Base-by-base conservation (phyloP, 2,113 vertebrate genomes). In the Hipposideros armiger region DNA sequence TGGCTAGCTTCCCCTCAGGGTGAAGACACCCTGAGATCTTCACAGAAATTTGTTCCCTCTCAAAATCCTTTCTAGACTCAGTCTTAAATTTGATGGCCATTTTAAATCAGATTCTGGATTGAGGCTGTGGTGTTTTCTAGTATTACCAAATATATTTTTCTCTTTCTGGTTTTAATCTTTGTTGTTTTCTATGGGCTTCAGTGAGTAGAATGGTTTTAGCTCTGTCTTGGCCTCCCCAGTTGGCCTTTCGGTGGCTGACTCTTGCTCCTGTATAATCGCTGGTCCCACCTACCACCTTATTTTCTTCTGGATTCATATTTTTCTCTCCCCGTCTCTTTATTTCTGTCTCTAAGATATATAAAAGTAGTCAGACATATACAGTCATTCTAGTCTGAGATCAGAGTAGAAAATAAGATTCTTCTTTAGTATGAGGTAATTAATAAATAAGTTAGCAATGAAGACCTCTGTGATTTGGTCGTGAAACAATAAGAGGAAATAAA, bases 401-500 rank as follows among this genome's bases (percentile, higher is more conserved):
- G 67, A 94, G 67, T 52, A 91, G 72, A 89, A 93, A 95, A 42
- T 80, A 22, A 58, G 7, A 86, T 72, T 91, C 60, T 82, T 84
- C 7, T 64, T 91, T 58, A 69, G 15, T 56, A 32, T 91, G 36
- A 92, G 16, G 11, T 82, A 62, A 86, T 52, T 81, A 78, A 77
- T 86, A 93, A 91, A 50, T 84, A 88, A 15, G 10, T 91, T 91
- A 80, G 45, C 56, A 87, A 66, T 70, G 74, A 91, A 93, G n/a
- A 76, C 62, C 69, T 87, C 28, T 86, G 70, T 66, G 90, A 73
- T 91, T 95, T 91, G 28, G 36, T 76, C n/a, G 26, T 74, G 47
- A 93, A 93, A 95, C 36, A 89, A 30, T 77, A 89, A 81, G n/a
- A 76, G 73, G 50, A 89, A 93, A 84, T 86, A 88, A 91, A 89